Evolutionary conservation across 2,797 vertebrate species (phyloP).

Genomic region (Scolopax rusticola): DNA sequence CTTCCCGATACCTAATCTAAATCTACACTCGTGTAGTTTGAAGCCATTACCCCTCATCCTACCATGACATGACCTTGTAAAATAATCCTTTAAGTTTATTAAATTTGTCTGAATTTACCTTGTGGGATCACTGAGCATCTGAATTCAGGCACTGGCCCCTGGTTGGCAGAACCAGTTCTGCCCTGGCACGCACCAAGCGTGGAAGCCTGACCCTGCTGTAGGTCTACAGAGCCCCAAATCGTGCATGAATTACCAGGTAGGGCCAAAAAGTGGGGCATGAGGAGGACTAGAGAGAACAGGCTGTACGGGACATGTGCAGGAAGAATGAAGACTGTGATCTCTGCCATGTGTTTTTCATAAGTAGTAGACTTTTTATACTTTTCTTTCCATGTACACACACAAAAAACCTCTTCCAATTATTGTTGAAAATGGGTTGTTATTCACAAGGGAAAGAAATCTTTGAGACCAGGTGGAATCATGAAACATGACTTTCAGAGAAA

Average conservation of each 20-base stretch:
- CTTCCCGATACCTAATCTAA: background rate
- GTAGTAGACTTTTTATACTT: background rate
- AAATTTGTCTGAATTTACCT: background rate
- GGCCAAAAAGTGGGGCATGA: accelerated
- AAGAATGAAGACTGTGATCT: background rate
- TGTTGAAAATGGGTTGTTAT: background rate
- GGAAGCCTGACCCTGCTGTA: accelerated
- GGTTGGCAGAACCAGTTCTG: background rate
- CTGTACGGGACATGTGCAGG: background rate
- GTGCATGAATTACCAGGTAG: accelerated
- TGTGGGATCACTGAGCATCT: background rate
- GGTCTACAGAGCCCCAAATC: accelerated
- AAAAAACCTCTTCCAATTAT: background rate
- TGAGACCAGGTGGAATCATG: background rate
- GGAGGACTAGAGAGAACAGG: background rate
- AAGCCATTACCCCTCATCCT: background rate
- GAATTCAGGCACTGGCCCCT: accelerated
- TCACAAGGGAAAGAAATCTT: background rate
- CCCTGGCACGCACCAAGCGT: accelerated
- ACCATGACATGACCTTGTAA: background rate
- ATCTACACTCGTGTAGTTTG: background rate
- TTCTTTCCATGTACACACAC: background rate
- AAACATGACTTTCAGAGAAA: background rate
- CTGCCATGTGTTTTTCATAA: background rate
- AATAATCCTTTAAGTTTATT: background rate